Evolutionary conservation across 2,888 invertebrate genomes (phyloP).

Genomic region (Hirudinaria manillensis): DNA sequence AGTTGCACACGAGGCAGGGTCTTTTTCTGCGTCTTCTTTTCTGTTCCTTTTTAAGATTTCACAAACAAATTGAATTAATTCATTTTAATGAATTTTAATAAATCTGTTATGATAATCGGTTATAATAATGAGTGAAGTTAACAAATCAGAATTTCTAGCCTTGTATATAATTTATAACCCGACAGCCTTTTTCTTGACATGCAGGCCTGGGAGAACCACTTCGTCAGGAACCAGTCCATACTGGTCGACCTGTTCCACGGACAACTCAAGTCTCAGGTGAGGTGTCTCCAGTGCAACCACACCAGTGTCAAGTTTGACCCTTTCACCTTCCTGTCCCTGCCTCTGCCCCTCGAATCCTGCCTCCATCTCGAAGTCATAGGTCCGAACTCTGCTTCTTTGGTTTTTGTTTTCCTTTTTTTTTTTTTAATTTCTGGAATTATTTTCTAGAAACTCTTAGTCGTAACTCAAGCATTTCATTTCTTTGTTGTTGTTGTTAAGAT

Average conservation of each 20-base stretch:
- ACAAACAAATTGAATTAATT: background rate
- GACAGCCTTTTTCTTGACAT: background rate
- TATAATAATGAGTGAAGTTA: background rate
- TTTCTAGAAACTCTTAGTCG: background rate
- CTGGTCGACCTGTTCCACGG: slow-evolving; percentile 86
- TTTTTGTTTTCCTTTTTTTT: background rate
- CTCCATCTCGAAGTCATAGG: slow-evolving; percentile 71
- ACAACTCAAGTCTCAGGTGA: slow-evolving; percentile 78
- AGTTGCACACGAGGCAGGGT: slow-evolving; percentile 58
- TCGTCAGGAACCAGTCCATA: slow-evolving; percentile 75
- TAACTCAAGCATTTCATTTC: no score
- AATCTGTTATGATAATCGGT: background rate
- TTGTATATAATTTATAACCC: no score
- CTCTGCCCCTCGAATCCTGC: slow-evolving; percentile 81
- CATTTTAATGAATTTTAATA: background rate
- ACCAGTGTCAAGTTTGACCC: slow-evolving; percentile 84
- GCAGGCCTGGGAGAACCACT: slow-evolving; percentile 75
- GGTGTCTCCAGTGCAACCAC: slow-evolving; percentile 74
- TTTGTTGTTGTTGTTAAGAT: no score
- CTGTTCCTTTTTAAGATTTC: background rate
- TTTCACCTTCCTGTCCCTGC: slow-evolving; percentile 80
- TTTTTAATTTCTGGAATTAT: background rate
- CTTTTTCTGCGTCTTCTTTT: background rate
- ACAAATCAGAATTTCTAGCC: no score
- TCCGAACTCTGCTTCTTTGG: slow-evolving; percentile 48